These are phyloP conservation scores for Gavialis gangeticus DNA, from an alignment of 2,113 vertebrate genomes.

Conservation along the genomic window DNA sequence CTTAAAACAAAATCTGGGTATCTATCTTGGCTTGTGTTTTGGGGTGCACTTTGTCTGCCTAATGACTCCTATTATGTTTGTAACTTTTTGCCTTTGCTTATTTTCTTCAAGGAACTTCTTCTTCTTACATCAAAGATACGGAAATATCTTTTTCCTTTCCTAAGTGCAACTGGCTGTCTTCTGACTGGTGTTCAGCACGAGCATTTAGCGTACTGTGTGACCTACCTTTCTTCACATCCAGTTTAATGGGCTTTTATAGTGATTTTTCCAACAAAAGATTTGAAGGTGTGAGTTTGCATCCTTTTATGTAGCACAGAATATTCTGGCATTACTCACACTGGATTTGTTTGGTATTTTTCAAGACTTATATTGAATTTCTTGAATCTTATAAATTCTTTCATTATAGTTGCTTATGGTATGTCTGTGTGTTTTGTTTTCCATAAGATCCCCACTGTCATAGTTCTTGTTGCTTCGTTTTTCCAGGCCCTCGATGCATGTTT, in stretches of 20 bases:
- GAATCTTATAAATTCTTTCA: background rate
- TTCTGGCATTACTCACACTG: background rate
- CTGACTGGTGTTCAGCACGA: background rate
- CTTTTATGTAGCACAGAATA: background rate
- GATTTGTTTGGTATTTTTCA: background rate
- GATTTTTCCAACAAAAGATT: background rate
- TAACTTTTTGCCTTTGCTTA: background rate
- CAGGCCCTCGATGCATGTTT: background rate
- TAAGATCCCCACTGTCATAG: background rate
- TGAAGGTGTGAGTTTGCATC: background rate
- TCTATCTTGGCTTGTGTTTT: background rate
- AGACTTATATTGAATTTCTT: background rate
- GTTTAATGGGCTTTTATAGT: background rate
- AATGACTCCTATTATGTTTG: fast-evolving
- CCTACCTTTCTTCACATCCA: background rate
- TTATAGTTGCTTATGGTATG: background rate
- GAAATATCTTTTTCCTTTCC: background rate
- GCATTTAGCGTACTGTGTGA: background rate
- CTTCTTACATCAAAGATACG: background rate
- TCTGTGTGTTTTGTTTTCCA: background rate
- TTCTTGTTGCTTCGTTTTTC: background rate
- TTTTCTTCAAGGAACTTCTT: background rate
- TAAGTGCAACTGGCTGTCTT: background rate
- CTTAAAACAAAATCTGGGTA: background rate
- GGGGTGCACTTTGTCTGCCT: background rate